These are phyloP conservation scores for Falco biarmicus DNA, from an alignment of 2,797 vertebrate genomes.

Conservation along the genomic window DNA sequence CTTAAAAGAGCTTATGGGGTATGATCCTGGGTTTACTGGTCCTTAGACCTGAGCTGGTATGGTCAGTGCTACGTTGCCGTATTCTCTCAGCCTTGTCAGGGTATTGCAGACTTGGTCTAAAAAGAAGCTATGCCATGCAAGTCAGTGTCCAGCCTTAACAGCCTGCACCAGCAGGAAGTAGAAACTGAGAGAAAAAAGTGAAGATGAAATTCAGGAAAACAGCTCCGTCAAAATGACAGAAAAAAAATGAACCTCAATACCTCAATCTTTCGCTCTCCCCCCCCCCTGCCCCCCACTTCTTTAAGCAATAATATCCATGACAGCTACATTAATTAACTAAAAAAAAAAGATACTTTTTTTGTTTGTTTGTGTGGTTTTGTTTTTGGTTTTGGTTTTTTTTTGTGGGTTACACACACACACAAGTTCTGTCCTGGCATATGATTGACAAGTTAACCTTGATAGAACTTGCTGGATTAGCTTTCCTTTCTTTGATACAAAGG, in stretches of 20 bases:
- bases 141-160: too few species aligned
- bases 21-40: neutral
- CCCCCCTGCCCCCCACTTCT: neutral
- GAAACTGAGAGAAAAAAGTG: neutral
- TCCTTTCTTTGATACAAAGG: neutral
- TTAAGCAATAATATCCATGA: neutral
- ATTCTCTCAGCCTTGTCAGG: neutral
- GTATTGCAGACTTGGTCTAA: neutral
- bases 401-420: too few species aligned
- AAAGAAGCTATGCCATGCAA: neutral
- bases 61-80: accelerated
- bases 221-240: accelerated
- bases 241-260: neutral
- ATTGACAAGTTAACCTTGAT: neutral
- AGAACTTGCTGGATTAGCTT: neutral
- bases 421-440: neutral
- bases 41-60: neutral
- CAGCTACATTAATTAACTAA: neutral
- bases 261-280: too few species aligned
- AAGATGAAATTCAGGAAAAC: neutral
- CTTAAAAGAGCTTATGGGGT: neutral
- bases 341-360: too few species aligned
- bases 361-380: too few species aligned
- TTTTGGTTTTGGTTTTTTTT: too few species aligned
- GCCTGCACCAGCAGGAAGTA: neutral